Base-by-base conservation (phyloP, 2,113 vertebrate species). In the Onychostoma macrolepis region DNA sequence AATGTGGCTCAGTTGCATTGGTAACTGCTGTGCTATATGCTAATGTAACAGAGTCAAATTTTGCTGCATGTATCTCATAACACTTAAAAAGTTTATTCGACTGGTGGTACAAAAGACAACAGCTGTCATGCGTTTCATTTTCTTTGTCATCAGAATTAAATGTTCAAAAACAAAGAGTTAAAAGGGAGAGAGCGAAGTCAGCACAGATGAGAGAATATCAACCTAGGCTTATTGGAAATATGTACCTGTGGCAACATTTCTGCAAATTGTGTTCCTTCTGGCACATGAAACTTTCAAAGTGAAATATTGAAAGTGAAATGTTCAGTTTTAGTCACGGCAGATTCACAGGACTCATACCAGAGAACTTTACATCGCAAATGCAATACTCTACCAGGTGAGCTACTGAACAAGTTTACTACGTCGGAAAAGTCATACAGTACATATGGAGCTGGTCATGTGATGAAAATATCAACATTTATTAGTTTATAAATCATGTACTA, bases 101-200 rank as follows among this genome's bases (percentile, higher is more conserved):
- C 24, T 48, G n/a, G 41, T 1, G n/a, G 5, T 28, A 76, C 41
- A 77, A 4, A 77, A 77, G 43, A 36, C 19, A 45, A 28, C 12
- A 77, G 15, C 41, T 77, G 74, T 48, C 69, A 38, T 24, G 33
- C 1, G 36, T 72, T 19, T 38, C 4, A 38, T 71, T 7, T 11
- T 48, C n/a, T 48, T 48, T 1, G 3, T 28, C 13, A 6, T 76
- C 74, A 76, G 72, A 11, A 4, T 76, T 45, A 76, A 43, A 45
- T 48, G 11, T 76, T 76, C 24, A 77, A 28, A 76, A 76, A 24
- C 74, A 76, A 41, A 74, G 7, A 21, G 38, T 74, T 74, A 74
- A 41, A 36, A 24, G 33, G 5, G 13, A 74, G 19, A 41, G 38
- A 41, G 3, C 3, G 36, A 6, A 36, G 36, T 74, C 19, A 24